Evolutionary conservation across 2,797 vertebrate genomes (phyloP).

Genomic region (Crax fasciolata): DNA sequence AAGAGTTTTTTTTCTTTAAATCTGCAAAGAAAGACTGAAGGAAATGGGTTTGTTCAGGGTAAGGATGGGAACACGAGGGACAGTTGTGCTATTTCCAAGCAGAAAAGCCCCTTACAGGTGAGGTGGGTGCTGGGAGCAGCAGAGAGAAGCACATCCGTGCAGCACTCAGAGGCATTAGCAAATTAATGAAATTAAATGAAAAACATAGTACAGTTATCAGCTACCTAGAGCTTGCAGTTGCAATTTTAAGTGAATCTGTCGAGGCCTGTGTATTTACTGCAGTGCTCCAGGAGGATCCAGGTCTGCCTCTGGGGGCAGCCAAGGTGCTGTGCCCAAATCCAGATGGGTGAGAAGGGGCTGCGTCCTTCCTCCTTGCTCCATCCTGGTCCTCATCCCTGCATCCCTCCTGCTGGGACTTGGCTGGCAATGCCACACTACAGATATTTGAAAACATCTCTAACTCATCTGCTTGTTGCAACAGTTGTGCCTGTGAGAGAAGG

Average conservation of each 20-base stretch:
- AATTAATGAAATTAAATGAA: too few relatives aligned
- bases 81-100: background rate
- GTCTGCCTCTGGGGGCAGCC: background rate
- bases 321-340: background rate
- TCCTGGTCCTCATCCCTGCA: background rate
- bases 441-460: background rate
- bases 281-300: accelerated
- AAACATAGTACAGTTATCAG: background rate
- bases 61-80: background rate
- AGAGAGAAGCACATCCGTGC: background rate
- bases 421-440: too few relatives aligned
- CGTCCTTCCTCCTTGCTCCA: background rate
- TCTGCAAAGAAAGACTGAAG: background rate
- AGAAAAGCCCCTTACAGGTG: constrained; percentile 1
- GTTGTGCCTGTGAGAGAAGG: background rate
- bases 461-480: background rate
- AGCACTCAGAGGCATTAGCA: background rate
- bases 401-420: background rate
- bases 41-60: background rate
- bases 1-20: background rate
- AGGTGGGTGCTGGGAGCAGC: background rate
- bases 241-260: background rate
- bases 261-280: background rate
- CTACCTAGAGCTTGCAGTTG: background rate
- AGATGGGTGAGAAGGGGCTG: accelerated